Percentiles rank a stretch among this genome's conserved stretches.
These are phyloP conservation scores for Nomada ruficornis DNA, from an alignment of 2,888 invertebrate species.

Conservation along the genomic window DNA sequence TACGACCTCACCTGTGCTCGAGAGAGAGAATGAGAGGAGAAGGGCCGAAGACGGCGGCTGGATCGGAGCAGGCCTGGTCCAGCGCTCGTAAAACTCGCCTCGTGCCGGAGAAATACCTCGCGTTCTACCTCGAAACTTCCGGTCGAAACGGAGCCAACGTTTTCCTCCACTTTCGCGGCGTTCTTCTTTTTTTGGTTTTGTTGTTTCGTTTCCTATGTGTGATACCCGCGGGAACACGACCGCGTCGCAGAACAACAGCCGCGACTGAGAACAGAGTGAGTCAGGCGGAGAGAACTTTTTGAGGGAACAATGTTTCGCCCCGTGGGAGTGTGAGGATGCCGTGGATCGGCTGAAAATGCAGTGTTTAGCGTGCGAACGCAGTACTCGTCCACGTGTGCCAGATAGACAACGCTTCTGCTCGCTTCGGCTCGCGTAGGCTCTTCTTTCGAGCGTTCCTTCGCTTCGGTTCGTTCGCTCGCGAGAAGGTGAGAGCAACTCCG, in stretches of 20 bases:
- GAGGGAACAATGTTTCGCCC: constrained; percentile 50
- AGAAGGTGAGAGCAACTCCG: constrained; percentile 20
- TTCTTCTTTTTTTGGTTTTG: not conserved
- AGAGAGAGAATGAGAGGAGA: constrained; percentile 32
- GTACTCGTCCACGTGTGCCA: constrained; percentile 62
- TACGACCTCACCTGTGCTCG: constrained; percentile 21
- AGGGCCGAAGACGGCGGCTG: constrained; percentile 28
- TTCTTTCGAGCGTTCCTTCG: not conserved
- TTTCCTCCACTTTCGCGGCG: constrained; percentile 17
- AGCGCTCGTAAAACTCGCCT: constrained; percentile 67
- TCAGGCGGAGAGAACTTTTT: constrained; percentile 11
- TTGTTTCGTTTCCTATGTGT: not conserved
- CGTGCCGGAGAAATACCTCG: constrained; percentile 55
- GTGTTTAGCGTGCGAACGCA: constrained; percentile 41
- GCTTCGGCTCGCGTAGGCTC: constrained; percentile 23
- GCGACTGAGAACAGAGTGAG: not conserved
- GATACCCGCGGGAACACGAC: constrained; percentile 36
- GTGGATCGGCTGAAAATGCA: constrained; percentile 54
- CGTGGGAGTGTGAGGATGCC: constrained; percentile 44
- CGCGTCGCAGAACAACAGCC: constrained; percentile 29
- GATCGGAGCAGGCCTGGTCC: constrained; percentile 63
- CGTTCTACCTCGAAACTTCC: constrained; percentile 59
- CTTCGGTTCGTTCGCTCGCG: not conserved
- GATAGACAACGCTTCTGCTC: constrained; percentile 24
- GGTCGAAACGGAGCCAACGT: constrained; percentile 34